Percentiles rank a stretch among this genome's conserved stretches.
Evolutionary conservation across 1,140 invertebrate species (phyloP).

Genomic region (Pogonomyrmex barbatus): DNA sequence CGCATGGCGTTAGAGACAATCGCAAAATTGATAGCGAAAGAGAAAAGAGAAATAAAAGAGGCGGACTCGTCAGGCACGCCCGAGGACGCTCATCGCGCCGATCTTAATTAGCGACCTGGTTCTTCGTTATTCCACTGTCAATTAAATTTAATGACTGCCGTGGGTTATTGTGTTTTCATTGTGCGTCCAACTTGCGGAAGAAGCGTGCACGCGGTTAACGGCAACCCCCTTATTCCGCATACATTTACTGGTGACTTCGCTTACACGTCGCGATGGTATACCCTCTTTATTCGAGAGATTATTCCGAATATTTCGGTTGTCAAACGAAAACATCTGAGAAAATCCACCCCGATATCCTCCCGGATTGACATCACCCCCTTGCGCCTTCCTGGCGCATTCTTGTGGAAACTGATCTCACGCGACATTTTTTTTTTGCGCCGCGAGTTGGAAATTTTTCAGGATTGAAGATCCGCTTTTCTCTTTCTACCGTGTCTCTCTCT

Average conservation of each 20-base stretch:
- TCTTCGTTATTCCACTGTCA: conserved; percentile 80
- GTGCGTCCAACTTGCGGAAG: conserved; percentile 17
- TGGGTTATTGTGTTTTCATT: conserved; percentile 61
- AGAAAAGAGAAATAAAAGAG: neutral
- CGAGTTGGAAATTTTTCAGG: conserved; percentile 44
- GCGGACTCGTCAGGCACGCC: conserved; percentile 39
- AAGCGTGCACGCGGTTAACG: conserved; percentile 27
- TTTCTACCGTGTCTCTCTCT: conserved; percentile 6
- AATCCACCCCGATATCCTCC: neutral
- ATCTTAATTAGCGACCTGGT: conserved; percentile 72
- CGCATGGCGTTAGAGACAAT: conserved; percentile 36
- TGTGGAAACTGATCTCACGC: neutral
- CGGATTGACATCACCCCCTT: neutral
- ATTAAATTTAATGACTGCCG: conserved; percentile 78
- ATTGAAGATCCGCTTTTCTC: conserved; percentile 9
- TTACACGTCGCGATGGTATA: neutral
- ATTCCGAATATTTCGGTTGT: neutral
- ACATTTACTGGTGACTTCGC: conserved; percentile 7
- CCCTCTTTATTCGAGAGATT: neutral
- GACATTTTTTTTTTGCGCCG: neutral
- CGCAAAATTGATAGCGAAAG: conserved; percentile 44
- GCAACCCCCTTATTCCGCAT: conserved; percentile 11
- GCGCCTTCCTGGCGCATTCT: neutral
- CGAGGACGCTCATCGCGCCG: conserved; percentile 21
- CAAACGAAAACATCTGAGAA: neutral